Evolutionary conservation across 2,797 vertebrate genomes (phyloP).

Genomic region (Aphelocoma californica): DNA sequence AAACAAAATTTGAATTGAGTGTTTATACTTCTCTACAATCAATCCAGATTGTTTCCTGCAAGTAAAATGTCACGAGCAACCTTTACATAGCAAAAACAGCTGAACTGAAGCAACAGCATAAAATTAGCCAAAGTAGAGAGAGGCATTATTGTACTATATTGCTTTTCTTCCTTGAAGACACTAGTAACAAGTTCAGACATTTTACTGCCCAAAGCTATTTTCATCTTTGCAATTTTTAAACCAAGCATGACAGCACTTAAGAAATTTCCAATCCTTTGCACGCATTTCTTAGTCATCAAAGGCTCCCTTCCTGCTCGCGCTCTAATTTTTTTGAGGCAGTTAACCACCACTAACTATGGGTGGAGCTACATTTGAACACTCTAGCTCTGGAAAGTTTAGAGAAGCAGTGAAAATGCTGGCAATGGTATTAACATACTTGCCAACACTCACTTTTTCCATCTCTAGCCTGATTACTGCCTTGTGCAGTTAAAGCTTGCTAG

Average conservation of each 20-base stretch:
- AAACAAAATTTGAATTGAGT: neutral
- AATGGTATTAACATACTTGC: neutral
- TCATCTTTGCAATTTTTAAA: neutral
- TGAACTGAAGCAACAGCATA: neutral
- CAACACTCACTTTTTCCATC: neutral
- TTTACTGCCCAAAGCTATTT: neutral
- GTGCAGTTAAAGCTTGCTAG: neutral
- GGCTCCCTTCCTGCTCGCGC: neutral
- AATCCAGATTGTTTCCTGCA: neutral
- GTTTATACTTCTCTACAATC: neutral
- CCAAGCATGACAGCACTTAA: neutral
- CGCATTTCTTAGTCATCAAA: slow-evolving; percentile 12
- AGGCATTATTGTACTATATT: neutral
- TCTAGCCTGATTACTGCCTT: neutral
- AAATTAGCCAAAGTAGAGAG: neutral
- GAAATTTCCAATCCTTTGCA: neutral
- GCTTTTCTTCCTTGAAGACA: neutral
- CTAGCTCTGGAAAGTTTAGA: neutral
- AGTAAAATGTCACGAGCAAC: neutral
- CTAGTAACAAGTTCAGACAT: neutral
- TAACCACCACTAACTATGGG: neutral
- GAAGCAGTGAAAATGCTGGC: neutral
- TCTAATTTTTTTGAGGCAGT: neutral
- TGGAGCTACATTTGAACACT: neutral
- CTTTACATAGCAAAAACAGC: neutral